Percentiles rank a stretch among this genome's conserved stretches.
Conservation (phyloP, 1,140 invertebrate species). For the Tetramorium alpestre region DNA sequence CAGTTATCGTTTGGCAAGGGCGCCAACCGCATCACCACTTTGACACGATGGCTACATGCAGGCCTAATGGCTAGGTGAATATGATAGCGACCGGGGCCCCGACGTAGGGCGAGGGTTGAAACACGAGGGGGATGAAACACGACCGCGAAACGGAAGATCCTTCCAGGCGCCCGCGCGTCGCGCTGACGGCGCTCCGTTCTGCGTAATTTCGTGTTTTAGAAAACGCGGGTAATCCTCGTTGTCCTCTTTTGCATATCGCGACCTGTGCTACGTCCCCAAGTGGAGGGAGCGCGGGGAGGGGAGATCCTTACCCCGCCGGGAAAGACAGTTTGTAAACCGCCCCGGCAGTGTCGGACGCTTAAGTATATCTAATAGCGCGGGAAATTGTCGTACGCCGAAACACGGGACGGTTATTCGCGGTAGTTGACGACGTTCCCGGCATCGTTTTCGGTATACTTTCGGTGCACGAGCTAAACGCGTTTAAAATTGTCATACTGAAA, state of each 20-base stretch:
- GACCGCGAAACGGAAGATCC: neutral
- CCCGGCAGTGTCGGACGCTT: conserved; percentile 8
- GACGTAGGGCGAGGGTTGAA: conserved; percentile 12
- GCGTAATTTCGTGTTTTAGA: conserved; percentile 47
- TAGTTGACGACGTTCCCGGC: neutral
- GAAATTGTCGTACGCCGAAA: conserved; percentile 36
- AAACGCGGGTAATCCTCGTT: conserved; percentile 57
- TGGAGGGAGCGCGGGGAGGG: neutral
- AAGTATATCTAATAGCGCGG: conserved; percentile 40
- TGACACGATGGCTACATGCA: conserved; percentile 65
- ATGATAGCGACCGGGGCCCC: conserved; percentile 46
- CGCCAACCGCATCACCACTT: conserved; percentile 76
- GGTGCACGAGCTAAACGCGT: neutral
- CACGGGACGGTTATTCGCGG: conserved; percentile 10
- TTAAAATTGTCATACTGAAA: neutral
- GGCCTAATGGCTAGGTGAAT: conserved; percentile 63
- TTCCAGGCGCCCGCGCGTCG: too few species aligned
- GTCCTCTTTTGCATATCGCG: conserved; percentile 67
- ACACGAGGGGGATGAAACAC: conserved; percentile 18
- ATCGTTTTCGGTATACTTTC: neutral
- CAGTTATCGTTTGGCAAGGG: conserved; percentile 79
- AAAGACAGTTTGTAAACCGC: conserved; percentile 41
- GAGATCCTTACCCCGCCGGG: neutral
- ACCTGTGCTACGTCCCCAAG: neutral
- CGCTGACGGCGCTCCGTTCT: too few species aligned